Conservation (phyloP, 2,113 vertebrate genomes). For the Erythrolamprus reginae region DNA sequence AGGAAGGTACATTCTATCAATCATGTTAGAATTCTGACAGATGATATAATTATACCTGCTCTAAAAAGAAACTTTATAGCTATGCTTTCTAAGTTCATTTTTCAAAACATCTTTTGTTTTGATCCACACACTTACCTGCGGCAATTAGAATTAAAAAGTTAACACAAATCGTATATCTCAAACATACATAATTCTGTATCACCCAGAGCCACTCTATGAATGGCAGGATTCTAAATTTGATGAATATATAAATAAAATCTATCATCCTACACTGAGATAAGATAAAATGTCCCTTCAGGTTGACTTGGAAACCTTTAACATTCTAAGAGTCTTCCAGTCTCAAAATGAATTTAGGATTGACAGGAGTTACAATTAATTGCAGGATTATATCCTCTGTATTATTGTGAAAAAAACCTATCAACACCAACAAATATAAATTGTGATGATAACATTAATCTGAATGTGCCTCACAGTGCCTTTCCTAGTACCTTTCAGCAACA, state of each 20-base stretch:
- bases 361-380: constrained; percentile 4
- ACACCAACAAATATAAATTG: background rate
- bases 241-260: background rate
- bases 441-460: background rate
- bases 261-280: background rate
- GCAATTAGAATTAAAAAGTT: background rate
- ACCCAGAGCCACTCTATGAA: background rate
- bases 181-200: background rate
- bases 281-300: constrained; percentile 3
- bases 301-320: background rate
- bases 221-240: background rate
- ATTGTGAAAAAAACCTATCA: constrained; percentile 7
- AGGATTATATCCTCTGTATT: background rate
- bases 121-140: background rate
- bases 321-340: background rate
- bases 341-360: background rate
- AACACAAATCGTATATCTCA: background rate
- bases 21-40: background rate
- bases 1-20: background rate
- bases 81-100: background rate
- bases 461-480: background rate
- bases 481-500: background rate
- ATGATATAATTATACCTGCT: background rate
- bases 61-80: background rate
- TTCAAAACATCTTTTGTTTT: background rate